These are phyloP conservation scores for Hydraecia micacea DNA, from an alignment of 2,888 invertebrate genomes.

Conservation along the genomic window DNA sequence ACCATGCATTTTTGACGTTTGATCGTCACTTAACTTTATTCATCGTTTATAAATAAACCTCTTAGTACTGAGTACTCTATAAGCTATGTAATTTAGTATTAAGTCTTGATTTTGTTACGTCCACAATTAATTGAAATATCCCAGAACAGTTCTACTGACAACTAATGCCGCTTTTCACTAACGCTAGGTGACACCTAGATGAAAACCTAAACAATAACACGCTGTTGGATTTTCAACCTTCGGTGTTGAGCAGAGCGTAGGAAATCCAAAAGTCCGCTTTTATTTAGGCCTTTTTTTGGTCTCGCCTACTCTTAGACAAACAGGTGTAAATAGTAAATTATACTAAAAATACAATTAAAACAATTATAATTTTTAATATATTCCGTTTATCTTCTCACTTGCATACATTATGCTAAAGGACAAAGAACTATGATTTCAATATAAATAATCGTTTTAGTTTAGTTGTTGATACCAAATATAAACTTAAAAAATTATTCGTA, in stretches of 20 bases:
- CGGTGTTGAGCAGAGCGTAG: too few species aligned
- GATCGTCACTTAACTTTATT: neutral
- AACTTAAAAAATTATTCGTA: conserved; percentile 22
- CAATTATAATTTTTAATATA: neutral
- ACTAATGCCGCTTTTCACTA: neutral
- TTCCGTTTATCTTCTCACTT: conserved; percentile 1
- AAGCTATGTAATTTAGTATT: conserved; percentile 13
- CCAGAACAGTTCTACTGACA: neutral
- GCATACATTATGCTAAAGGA: conserved; percentile 21
- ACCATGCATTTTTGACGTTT: neutral
- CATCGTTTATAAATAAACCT: neutral
- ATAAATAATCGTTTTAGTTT: conserved; percentile 18
- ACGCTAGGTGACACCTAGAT: neutral
- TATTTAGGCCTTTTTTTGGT: neutral
- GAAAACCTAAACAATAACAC: neutral
- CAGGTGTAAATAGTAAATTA: too few species aligned
- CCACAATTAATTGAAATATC: conserved; percentile 22
- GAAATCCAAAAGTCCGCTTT: neutral
- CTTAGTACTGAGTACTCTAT: conserved; percentile 24
- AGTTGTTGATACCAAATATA: conserved; percentile 56
- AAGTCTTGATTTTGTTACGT: conserved; percentile 7
- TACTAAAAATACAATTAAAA: neutral
- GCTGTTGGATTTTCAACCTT: neutral
- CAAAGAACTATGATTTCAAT: conserved; percentile 17
- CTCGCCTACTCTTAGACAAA: neutral